Conservation (phyloP, 2,113 vertebrate species). For the Clarias batrachus region DNA sequence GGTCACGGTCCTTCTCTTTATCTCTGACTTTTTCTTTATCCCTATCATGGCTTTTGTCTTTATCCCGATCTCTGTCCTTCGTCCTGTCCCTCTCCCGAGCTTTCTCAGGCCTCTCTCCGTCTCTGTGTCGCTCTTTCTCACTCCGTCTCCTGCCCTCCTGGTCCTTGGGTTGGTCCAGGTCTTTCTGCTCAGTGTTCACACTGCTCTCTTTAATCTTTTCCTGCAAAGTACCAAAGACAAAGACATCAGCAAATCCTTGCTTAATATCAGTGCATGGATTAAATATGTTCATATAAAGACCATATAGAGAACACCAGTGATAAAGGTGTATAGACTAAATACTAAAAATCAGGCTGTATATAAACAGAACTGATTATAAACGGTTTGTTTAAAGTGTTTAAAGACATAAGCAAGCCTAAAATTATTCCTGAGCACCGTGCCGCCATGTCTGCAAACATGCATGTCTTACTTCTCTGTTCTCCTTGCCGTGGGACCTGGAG, state of each 20-base stretch:
- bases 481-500: constrained; percentile 77
- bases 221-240: constrained; percentile 62
- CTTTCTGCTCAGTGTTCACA: constrained; percentile 73
- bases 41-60: constrained; percentile 58
- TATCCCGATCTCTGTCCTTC: constrained; percentile 66
- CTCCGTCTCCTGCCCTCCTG: constrained; percentile 67
- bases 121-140: constrained; percentile 68
- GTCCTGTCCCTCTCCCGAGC: constrained; percentile 65
- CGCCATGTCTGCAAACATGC: not conserved
- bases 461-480: constrained; percentile 77
- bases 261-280: not conserved
- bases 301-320: too few relatives aligned
- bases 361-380: not conserved
- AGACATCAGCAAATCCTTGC: not conserved
- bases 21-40: constrained; percentile 66
- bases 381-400: not conserved
- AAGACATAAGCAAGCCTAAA: not conserved
- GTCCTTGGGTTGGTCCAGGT: constrained; percentile 73
- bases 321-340: not conserved
- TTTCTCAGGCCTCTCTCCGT: constrained; percentile 67
- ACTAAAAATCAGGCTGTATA: not conserved
- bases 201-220: constrained; percentile 76
- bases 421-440: not conserved
- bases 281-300: not conserved
- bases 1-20: constrained; percentile 55